Evolutionary conservation across 1,140 invertebrate species (phyloP).

Genomic region (Pteromalus puparum): DNA sequence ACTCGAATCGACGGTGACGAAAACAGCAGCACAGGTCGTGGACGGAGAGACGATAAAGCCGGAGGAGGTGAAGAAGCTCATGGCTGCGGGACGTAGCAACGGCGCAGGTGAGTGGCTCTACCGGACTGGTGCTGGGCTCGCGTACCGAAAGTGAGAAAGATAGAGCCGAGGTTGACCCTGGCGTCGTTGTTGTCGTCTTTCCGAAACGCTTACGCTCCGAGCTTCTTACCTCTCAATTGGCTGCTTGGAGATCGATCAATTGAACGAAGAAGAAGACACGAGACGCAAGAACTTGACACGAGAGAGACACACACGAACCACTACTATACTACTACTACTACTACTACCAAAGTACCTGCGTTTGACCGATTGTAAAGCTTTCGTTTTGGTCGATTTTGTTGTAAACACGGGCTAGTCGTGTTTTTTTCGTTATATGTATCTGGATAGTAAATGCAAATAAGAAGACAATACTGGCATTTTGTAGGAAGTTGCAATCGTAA

Average conservation of each 20-base stretch:
- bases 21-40: constrained; percentile 19
- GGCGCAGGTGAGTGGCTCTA: constrained; percentile 71
- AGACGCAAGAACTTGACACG: neutral
- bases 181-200: constrained; percentile 41
- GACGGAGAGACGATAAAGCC: constrained; percentile 42
- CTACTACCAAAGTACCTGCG: constrained; percentile 56
- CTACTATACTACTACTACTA: neutral
- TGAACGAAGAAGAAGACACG: constrained; percentile 26
- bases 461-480: neutral
- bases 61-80: constrained; percentile 56
- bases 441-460: constrained; percentile 19
- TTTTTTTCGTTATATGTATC: constrained; percentile 11
- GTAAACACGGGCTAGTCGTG: constrained; percentile 11
- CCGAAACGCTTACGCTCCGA: constrained; percentile 35
- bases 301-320: constrained; percentile 1
- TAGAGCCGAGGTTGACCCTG: neutral
- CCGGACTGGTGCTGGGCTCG: constrained; percentile 63
- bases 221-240: constrained; percentile 33
- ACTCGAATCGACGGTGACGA: constrained; percentile 35
- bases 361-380: constrained; percentile 29
- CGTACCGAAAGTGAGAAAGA: constrained; percentile 64
- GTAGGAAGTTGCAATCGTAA: neutral
- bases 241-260: neutral
- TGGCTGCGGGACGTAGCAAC: constrained; percentile 62
- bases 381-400: constrained; percentile 28